phyloP scores from a whole-genome alignment of 1,140 invertebrate species.

The Mamestra configurata region DNA sequence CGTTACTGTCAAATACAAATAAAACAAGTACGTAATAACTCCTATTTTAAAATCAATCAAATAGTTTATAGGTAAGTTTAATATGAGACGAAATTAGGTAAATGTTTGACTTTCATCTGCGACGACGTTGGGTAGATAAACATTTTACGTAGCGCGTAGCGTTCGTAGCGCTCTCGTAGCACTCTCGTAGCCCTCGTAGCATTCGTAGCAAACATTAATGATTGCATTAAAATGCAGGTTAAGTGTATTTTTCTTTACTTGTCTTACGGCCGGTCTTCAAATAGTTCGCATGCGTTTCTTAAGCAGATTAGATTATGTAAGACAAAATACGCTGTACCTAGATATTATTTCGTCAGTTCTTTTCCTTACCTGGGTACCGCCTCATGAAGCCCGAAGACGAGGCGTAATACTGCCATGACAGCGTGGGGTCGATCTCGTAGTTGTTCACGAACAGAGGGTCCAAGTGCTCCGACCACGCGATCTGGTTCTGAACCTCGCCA shows the following conservation, averaged over 20 bases:
- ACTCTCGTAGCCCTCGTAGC: not conserved
- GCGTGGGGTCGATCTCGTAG: constrained; percentile 95
- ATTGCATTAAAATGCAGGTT: not conserved
- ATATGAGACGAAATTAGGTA: not conserved
- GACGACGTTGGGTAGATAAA: not conserved
- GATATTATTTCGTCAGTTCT: not conserved
- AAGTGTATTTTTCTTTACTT: too few relatives aligned
- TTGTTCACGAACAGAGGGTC: constrained; percentile 97
- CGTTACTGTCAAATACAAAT: not conserved
- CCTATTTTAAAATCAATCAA: constrained; percentile 7
- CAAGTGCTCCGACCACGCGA: constrained; percentile 97
- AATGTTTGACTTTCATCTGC: constrained; percentile 6
- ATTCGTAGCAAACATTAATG: not conserved
- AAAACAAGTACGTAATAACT: not conserved
- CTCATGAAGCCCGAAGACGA: constrained; percentile 97
- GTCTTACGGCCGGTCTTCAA: too few relatives aligned
- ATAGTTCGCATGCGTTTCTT: too few relatives aligned
- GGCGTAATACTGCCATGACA: constrained; percentile 99
- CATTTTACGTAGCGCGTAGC: not conserved
- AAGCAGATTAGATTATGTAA: too few relatives aligned
- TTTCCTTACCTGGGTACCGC: constrained; percentile 94
- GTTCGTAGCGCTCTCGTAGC: not conserved
- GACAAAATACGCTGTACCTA: not conserved
- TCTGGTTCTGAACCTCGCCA: constrained; percentile 93
- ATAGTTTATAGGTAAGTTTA: not conserved